Conservation (phyloP, 2,797 vertebrate species). For the Oryzias dopingdopingensis region DNA sequence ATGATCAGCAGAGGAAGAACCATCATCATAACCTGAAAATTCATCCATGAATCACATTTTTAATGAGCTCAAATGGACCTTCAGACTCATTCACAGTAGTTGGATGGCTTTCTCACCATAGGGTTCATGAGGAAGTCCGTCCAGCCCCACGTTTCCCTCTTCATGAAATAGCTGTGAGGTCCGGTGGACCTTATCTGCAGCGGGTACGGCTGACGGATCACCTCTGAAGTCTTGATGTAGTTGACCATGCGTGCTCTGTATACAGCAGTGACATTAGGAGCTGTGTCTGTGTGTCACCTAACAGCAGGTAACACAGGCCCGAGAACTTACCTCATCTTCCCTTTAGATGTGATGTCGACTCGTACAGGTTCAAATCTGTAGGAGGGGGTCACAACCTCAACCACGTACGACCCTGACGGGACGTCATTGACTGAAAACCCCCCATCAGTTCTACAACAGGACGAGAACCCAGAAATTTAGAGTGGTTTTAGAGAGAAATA, state of each 20-base stretch:
- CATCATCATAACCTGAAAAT: conserved; percentile 97
- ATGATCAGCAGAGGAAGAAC: conserved; percentile 96
- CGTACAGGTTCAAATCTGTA: conserved; percentile 92
- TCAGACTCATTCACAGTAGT: no score
- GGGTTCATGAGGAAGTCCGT: conserved; percentile 99
- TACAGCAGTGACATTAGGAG: conserved; percentile 1
- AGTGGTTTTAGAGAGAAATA: no score
- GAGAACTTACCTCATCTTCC: conserved; percentile 91
- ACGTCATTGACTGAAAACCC: conserved; percentile 97
- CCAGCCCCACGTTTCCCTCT: conserved; percentile 98
- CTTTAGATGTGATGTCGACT: conserved; percentile 98
- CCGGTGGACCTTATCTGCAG: conserved; percentile 91
- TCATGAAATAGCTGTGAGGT: conserved; percentile 92
- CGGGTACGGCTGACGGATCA: conserved; percentile 90
- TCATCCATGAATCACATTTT: background rate
- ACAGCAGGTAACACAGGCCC: background rate
- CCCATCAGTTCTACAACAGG: conserved; percentile 86
- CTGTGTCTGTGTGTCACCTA: no score
- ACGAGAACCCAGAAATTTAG: background rate
- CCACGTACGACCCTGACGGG: conserved; percentile 94
- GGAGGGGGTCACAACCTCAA: conserved; percentile 89
- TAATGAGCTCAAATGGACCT: no score
- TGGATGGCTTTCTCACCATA: conserved; percentile 81
- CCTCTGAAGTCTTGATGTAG: conserved; percentile 97
- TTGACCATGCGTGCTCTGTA: conserved; percentile 92